These are phyloP conservation scores for Clarias fuscus DNA, from an alignment of 2,797 vertebrate genomes.

Conservation along the genomic window DNA sequence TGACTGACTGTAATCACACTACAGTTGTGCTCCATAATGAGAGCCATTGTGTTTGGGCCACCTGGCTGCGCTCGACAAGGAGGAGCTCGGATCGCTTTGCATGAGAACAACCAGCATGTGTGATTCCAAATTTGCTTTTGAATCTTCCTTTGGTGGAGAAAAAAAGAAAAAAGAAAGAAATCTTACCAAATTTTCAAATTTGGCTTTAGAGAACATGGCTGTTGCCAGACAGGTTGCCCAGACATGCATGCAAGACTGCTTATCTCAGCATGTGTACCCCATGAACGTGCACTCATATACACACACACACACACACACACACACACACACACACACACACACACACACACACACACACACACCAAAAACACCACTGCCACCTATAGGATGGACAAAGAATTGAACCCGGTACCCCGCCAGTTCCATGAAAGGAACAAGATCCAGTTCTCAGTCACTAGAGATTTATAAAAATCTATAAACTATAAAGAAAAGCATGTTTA, in stretches of 20 bases:
- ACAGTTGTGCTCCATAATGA: slow-evolving; percentile 49
- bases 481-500: background rate
- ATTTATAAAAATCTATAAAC: background rate
- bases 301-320: background rate
- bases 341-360: slow-evolving; percentile 32
- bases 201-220: slow-evolving; percentile 30
- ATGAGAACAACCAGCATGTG: background rate
- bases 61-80: slow-evolving; percentile 36
- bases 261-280: slow-evolving; percentile 56
- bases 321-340: slow-evolving; percentile 28
- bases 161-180: background rate
- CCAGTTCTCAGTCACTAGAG: background rate
- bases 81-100: background rate
- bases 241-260: slow-evolving; percentile 49
- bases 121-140: slow-evolving; percentile 27
- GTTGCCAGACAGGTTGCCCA: slow-evolving; percentile 49
- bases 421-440: background rate
- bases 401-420: background rate
- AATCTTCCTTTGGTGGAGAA: slow-evolving; percentile 10
- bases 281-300: background rate
- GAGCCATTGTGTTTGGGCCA: slow-evolving; percentile 44
- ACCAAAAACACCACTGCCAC: slow-evolving; percentile 58
- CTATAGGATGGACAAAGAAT: slow-evolving; percentile 41
- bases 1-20: slow-evolving; percentile 47
- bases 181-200: slow-evolving; percentile 34